These are phyloP conservation scores for Neostethus bicornis DNA, from an alignment of 2,797 vertebrate genomes.

Conservation along the genomic window DNA sequence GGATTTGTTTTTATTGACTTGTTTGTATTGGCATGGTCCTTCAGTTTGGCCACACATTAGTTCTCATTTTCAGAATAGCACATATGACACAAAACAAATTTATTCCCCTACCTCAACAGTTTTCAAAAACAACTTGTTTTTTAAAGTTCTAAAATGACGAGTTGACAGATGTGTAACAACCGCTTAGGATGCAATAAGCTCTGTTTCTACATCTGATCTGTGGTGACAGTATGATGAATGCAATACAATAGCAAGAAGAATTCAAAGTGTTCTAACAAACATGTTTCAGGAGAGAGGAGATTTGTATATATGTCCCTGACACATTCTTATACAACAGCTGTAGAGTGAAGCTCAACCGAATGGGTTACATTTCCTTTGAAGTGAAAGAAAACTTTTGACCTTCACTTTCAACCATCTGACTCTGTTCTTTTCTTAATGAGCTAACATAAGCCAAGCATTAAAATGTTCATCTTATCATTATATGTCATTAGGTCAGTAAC, in stretches of 20 bases:
- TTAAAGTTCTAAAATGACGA: no score
- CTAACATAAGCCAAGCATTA: slow-evolving; percentile 4
- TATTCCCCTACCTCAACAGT: no score
- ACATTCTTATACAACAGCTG: slow-evolving; percentile 43
- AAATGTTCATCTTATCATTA: slow-evolving; percentile 7
- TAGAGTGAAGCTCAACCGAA: slow-evolving; percentile 21
- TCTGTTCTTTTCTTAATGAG: slow-evolving; percentile 14
- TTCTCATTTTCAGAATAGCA: no score
- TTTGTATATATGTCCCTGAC: slow-evolving; percentile 27
- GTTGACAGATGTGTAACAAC: no score
- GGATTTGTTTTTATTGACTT: no score
- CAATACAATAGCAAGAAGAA: not conserved
- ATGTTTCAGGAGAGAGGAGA: slow-evolving; percentile 10
- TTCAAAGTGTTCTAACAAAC: not conserved
- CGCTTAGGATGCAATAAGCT: no score
- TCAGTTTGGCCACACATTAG: no score
- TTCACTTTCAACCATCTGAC: slow-evolving; percentile 7
- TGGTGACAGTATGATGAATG: not conserved
- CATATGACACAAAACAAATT: no score
- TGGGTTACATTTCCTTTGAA: slow-evolving; percentile 43
- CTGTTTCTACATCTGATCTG: not conserved
- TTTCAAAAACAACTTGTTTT: no score
- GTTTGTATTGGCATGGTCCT: no score
- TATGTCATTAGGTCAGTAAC: not conserved
- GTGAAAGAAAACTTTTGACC: slow-evolving; percentile 37